These are phyloP conservation scores for Psilopogon haemacephalus DNA, from an alignment of 2,113 vertebrate genomes.

Conservation along the genomic window DNA sequence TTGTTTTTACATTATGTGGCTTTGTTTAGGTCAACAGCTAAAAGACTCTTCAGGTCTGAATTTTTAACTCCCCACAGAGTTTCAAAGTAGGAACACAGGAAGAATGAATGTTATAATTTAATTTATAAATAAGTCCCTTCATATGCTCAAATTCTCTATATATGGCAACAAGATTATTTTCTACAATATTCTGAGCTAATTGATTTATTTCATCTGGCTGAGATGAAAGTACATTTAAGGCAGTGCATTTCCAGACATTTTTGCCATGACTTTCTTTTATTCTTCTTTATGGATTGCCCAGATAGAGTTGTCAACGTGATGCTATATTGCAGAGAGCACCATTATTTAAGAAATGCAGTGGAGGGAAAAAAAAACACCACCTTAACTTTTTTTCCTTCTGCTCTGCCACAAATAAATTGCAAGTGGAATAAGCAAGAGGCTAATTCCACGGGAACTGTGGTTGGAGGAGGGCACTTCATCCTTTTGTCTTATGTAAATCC, in stretches of 20 bases:
- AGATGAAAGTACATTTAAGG: neutral
- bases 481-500: neutral
- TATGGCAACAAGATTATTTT: slow-evolving; percentile 29
- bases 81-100: slow-evolving; percentile 38
- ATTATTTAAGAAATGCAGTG: neutral
- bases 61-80: slow-evolving; percentile 34
- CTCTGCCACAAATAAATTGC: neutral
- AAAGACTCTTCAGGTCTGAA: slow-evolving; percentile 22
- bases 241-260: slow-evolving; percentile 6
- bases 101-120: neutral
- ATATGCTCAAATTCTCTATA: neutral
- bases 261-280: slow-evolving; percentile 31
- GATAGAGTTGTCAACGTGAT: neutral
- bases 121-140: neutral
- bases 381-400: neutral
- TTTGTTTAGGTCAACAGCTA: slow-evolving; percentile 38
- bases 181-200: neutral
- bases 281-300: slow-evolving; percentile 18
- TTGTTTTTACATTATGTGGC: slow-evolving; percentile 13
- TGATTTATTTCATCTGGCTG: slow-evolving; percentile 9
- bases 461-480: neutral
- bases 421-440: neutral
- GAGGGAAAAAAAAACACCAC: neutral
- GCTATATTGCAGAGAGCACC: neutral
- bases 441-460: neutral